Percentiles rank a stretch among this genome's conserved stretches.
phyloP scores from a whole-genome alignment of 2,113 vertebrate species.

The Myiagra hebetior region DNA sequence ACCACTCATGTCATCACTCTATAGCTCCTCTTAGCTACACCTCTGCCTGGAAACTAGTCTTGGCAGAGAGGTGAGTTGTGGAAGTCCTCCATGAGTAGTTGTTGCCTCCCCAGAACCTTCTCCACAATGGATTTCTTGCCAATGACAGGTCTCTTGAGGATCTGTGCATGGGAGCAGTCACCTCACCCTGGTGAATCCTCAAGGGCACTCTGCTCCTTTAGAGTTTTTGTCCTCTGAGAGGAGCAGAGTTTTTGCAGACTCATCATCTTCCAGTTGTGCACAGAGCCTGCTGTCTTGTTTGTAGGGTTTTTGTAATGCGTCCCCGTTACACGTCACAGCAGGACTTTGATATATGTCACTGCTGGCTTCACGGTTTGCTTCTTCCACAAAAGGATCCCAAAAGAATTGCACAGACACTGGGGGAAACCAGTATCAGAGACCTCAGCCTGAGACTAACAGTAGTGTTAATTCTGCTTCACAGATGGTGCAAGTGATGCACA shows the following conservation, averaged over 20 bases:
- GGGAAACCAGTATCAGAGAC: not conserved
- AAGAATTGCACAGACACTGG: not conserved
- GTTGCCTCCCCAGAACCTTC: not conserved
- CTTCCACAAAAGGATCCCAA: slow-evolving; percentile 50
- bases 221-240: not conserved
- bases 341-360: not conserved
- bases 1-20: not conserved
- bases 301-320: not conserved
- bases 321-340: fast-evolving
- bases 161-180: not conserved
- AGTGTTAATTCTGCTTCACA: not conserved
- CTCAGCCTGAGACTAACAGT: not conserved
- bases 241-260: not conserved
- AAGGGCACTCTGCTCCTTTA: not conserved
- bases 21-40: not conserved
- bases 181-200: not conserved
- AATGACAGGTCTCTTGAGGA: not conserved
- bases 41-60: not conserved
- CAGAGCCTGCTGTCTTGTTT: not conserved
- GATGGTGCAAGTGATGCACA: not conserved
- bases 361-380: not conserved
- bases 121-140: not conserved
- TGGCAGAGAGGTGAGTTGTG: not conserved
- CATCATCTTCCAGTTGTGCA: fast-evolving
- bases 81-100: not conserved